Percentiles rank a stretch among this genome's conserved stretches.
Conservation (phyloP, 2,113 vertebrate genomes). For the Megatriorchis doriae region DNA sequence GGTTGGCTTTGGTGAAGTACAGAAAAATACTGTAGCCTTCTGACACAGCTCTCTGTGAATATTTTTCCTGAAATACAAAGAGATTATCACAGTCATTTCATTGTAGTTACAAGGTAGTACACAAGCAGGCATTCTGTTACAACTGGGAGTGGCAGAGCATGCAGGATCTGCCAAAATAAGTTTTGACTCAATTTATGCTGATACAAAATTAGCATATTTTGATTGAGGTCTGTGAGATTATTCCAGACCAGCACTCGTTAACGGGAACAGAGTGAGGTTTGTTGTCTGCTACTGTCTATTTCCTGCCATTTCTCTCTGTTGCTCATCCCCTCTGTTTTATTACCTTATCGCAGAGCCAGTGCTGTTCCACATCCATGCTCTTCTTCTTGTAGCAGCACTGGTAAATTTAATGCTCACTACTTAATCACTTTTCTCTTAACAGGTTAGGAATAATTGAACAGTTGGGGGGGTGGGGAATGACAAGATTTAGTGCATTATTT, state of each 20-base stretch:
- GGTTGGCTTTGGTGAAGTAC: not conserved
- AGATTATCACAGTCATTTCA: not conserved
- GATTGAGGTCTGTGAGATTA: not conserved
- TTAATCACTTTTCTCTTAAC: slow-evolving; percentile 74
- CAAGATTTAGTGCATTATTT: slow-evolving; percentile 53
- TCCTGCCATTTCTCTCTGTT: not conserved
- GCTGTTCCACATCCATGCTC: slow-evolving; percentile 41
- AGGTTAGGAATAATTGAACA: slow-evolving; percentile 70
- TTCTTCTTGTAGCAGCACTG: slow-evolving; percentile 48
- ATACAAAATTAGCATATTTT: not conserved
- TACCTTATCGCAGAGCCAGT: slow-evolving; percentile 50
- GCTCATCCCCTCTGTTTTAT: slow-evolving; percentile 46
- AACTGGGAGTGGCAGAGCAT: not conserved
- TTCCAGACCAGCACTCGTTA: not conserved
- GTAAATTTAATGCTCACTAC: slow-evolving; percentile 68
- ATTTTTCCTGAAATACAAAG: not conserved
- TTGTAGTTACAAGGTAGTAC: not conserved
- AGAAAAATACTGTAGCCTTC: not conserved
- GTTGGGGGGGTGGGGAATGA: slow-evolving; percentile 45
- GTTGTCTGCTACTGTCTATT: not conserved
- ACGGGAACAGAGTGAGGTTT: not conserved
- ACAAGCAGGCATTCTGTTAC: not conserved
- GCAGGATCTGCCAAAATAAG: not conserved
- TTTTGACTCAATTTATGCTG: not conserved
- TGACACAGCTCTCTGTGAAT: not conserved